Evolutionary conservation across 2,888 invertebrate species (phyloP), one percentile per base, ranked within the genome.

Genomic region (Lottia gigantea): DNA sequence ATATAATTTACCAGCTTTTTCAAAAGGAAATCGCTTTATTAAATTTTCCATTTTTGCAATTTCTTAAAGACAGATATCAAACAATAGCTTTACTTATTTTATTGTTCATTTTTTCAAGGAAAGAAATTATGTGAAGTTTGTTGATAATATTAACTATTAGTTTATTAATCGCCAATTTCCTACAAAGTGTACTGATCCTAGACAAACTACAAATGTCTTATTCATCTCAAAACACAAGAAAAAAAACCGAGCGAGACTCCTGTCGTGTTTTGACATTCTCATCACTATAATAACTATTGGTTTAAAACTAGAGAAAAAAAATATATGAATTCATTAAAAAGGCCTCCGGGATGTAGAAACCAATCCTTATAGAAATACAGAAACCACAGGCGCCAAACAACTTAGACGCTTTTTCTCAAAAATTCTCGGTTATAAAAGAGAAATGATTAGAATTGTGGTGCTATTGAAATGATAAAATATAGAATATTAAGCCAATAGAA

Each of bases 341-440:
- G 55, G 55, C 55, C 55, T 55, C 55, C 23, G 55, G 55, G 55
- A 23, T 19, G 55, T 23, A 23, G 55, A 55, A 55, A 55, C 55
- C 55, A 55, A 55, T 55, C 55, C 55, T 55, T 23, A 55, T 55
- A 55, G 55, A 55, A 55, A 55, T 55, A 15, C 8, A 23, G 23
- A 55, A 55, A 55, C 55, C 55, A 55, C 55, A 55, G 55, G 55
- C 55, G 55, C 55, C 55, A 55, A 23, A 23, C 55, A 23, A 55
- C 55, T 23, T 40, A 23, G 19, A 12, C 55, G 19, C 19, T 55
- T 55, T 23, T 55, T 19, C 23, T 23, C 55, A 12, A 23, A 23
- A 23, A 23, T 23, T 55, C 23, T 55, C 11, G 23, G 8, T 19
- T 11, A 23, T 23, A 23, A 12, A 23, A 23, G 23, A 55, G 55